Evolutionary conservation across 2,888 invertebrate species (phyloP).

Genomic region (Eristalinus sepulchralis): DNA sequence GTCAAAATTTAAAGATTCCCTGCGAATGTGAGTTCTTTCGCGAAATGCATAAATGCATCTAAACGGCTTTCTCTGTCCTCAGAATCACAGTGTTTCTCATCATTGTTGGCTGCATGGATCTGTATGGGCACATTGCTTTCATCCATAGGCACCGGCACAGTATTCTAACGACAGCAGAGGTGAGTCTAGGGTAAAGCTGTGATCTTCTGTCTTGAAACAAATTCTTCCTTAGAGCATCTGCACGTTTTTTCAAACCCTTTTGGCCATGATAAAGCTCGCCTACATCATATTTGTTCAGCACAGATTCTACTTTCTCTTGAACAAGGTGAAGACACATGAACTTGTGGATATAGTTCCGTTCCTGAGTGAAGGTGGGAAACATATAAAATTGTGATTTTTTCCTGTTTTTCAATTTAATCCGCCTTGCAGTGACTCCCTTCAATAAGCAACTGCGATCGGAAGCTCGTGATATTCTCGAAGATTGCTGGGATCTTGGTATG

Average conservation of each 20-base stretch:
- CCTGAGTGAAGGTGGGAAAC: slow-evolving; percentile 21
- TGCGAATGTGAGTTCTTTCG: slow-evolving; percentile 29
- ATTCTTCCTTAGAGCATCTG: slow-evolving; percentile 27
- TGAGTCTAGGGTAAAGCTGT: neutral
- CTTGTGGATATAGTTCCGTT: slow-evolving; percentile 31
- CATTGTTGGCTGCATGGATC: slow-evolving; percentile 10
- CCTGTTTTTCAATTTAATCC: neutral
- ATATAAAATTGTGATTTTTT: too few species aligned
- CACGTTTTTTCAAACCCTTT: slow-evolving; percentile 22
- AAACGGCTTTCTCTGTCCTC: neutral
- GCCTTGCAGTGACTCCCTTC: slow-evolving; percentile 73
- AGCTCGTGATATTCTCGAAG: slow-evolving; percentile 72
- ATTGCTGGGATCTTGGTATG: slow-evolving; percentile 74
- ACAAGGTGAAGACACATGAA: slow-evolving; percentile 28
- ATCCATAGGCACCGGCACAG: neutral
- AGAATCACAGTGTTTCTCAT: slow-evolving; percentile 14
- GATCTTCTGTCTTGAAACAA: neutral
- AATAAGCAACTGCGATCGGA: slow-evolving; percentile 70
- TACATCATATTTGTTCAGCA: slow-evolving; percentile 33
- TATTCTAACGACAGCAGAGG: slow-evolving; percentile 33
- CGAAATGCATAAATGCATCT: too few species aligned
- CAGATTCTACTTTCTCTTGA: slow-evolving; percentile 13
- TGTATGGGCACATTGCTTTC: slow-evolving; percentile 6
- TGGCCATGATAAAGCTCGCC: slow-evolving; percentile 38
- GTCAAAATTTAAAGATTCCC: slow-evolving; percentile 35